Evolutionary conservation across 2,888 invertebrate species (phyloP), one percentile per base, ranked within the genome.

Genomic region (Auanema freiburgensis): DNA sequence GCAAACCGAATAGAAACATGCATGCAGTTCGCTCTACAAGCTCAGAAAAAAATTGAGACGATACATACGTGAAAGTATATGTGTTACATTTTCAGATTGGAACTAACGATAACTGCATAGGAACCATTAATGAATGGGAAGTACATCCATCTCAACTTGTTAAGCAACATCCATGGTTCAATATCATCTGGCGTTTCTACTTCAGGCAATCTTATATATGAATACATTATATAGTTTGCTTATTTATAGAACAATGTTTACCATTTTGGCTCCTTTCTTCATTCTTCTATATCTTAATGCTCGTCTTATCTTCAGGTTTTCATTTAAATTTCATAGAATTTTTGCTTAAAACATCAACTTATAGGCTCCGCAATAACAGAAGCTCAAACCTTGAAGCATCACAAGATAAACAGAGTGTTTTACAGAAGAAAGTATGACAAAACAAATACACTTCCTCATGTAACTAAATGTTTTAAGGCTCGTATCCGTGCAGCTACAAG

Each of bases 201-300:
- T 74, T 74, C 63, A 60, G 67, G 67, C 46, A 46, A 21, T 46
- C 16, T 46, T 16, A 12, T 12, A 12, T 43, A 43, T 12, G n/a
- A 43, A 43, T n/a, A 43, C 11, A n/a, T 43, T 43, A 43, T 43
- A n/a, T 12, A 43, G n/a, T 14, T 16, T 52, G 5, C 24, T 52
- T 24, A 41, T 16, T 46, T 65, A 41, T 51, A 66, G 76, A 24
- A 74, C 69, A 52, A 71, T 76, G 52, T 67, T 72, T 53, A 72
- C 76, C 5, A 65, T 76, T 23, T 55, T 76, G 42, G 72, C 71
- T 14, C 76, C 76, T 49, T 76, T 76, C 69, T 69, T 76, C 67
- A 66, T 72, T 24, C 66, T 76, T 0, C 51, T 74, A 33, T 65
- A 66, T 24, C 67, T 76, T 53, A 76, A 74, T 50, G 59, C 60